These are phyloP conservation scores for Batillaria attramentaria DNA, from an alignment of 1,140 invertebrate genomes.

Conservation along the genomic window DNA sequence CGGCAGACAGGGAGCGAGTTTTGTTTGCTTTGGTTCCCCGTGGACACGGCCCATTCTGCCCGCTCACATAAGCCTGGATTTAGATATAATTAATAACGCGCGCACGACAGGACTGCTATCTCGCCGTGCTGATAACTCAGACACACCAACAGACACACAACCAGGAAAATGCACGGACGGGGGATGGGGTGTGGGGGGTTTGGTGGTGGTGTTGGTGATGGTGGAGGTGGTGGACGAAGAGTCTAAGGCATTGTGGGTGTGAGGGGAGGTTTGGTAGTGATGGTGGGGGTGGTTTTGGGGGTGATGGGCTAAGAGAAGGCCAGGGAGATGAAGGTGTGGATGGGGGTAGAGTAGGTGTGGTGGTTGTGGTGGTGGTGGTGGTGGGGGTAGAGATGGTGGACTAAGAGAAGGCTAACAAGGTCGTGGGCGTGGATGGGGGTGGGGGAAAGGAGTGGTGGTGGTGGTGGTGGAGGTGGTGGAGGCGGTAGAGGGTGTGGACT, in stretches of 20 bases:
- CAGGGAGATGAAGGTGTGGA: too few species aligned
- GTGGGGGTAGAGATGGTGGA: too few species aligned
- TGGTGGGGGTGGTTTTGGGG: too few species aligned
- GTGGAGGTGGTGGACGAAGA: too few species aligned
- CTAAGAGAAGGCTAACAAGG: too few species aligned
- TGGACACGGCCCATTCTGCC: constrained; percentile 2
- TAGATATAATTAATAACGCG: constrained; percentile 30
- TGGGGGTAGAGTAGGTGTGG: too few species aligned
- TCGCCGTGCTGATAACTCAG: neutral
- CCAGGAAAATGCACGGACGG: neutral
- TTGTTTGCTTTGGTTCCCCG: constrained; percentile 4
- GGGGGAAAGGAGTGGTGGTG: neutral
- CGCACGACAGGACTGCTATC: constrained; percentile 2
- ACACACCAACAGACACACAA: neutral
- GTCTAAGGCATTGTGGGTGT: too few species aligned
- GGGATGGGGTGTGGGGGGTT: too few species aligned
- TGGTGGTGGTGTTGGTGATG: too few species aligned
- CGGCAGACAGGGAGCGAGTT: neutral
- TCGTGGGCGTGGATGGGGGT: neutral
- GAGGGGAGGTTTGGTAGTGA: too few species aligned
- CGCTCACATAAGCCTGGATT: constrained; percentile 17
- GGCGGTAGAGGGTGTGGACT: neutral
- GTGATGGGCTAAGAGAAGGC: too few species aligned
- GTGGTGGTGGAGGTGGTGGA: neutral
- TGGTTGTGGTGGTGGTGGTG: too few species aligned